phyloP scores from a whole-genome alignment of 1,140 invertebrate genomes.

The Heliothis subflexa region DNA sequence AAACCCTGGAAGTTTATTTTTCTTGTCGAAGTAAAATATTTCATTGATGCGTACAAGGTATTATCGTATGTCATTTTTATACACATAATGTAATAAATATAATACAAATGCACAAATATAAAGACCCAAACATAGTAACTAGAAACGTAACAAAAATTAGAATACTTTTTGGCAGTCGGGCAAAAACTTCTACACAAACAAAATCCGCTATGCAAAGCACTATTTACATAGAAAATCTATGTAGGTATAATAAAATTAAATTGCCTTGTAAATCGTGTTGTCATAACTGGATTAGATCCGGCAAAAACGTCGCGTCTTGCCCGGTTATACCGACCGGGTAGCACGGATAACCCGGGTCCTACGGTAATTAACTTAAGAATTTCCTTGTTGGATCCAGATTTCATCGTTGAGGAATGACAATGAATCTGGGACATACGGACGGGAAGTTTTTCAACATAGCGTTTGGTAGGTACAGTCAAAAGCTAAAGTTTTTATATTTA shows the following conservation, averaged over 20 bases:
- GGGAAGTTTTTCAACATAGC: neutral
- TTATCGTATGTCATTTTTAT: too few species aligned
- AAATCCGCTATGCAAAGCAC: neutral
- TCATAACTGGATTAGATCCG: slow-evolving; percentile 30
- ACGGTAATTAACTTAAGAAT: slow-evolving; percentile 47
- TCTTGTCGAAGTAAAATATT: too few species aligned
- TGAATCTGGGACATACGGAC: slow-evolving; percentile 11
- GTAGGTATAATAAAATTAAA: slow-evolving; percentile 7
- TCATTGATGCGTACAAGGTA: too few species aligned
- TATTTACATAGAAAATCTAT: slow-evolving; percentile 10
- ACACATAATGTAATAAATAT: too few species aligned
- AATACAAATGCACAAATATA: too few species aligned
- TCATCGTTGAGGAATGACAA: slow-evolving; percentile 40
- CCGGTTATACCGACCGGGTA: slow-evolving; percentile 23
- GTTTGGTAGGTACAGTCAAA: too few species aligned
- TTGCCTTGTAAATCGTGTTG: slow-evolving; percentile 40
- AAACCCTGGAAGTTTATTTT: too few species aligned
- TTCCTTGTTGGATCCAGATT: slow-evolving; percentile 37
- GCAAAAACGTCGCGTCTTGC: slow-evolving; percentile 33
- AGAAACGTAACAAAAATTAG: too few species aligned
- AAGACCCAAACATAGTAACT: too few species aligned
- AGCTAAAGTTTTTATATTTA: too few species aligned
- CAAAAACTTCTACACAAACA: neutral
- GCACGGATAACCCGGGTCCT: slow-evolving; percentile 19
- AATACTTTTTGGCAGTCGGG: too few species aligned